Conservation (phyloP, 1,140 invertebrate species). For the Harlomillsia oculata region DNA sequence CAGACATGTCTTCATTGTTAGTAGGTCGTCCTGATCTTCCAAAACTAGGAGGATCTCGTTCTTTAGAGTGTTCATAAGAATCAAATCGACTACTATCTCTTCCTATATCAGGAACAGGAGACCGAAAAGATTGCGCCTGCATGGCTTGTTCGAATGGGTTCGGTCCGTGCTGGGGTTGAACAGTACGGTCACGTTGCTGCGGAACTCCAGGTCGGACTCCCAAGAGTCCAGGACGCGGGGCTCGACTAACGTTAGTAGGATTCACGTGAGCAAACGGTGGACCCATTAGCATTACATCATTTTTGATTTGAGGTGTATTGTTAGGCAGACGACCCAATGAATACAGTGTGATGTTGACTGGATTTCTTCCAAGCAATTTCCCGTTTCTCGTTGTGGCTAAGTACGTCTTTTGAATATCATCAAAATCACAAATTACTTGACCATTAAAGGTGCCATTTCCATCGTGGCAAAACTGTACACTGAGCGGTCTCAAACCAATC, state of each 20-base stretch:
- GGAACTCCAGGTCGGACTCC: constrained; percentile 5
- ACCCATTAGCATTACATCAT: no score
- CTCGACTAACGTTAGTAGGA: neutral
- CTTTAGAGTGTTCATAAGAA: no score
- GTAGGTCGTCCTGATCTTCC: no score
- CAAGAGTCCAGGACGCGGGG: neutral
- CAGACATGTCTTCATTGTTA: constrained; percentile 6
- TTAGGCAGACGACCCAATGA: neutral
- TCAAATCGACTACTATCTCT: no score
- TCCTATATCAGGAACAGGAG: constrained; percentile 3
- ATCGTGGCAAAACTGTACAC: constrained; percentile 67
- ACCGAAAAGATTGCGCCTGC: constrained; percentile 1
- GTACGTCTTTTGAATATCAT: constrained; percentile 54
- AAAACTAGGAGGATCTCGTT: no score
- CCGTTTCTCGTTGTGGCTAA: constrained; percentile 61
- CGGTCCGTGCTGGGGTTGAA: constrained; percentile 1
- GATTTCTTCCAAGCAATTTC: constrained; percentile 36
- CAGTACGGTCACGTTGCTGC: neutral
- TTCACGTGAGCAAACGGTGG: no score
- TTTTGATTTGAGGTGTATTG: neutral
- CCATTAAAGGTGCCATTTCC: constrained; percentile 56
- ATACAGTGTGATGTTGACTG: constrained; percentile 18
- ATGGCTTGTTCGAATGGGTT: constrained; percentile 32
- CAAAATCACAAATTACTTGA: constrained; percentile 78
- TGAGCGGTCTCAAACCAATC: constrained; percentile 59